These are phyloP conservation scores for Drosophila nikananu DNA, from an alignment of 1,140 invertebrate genomes.

Conservation along the genomic window DNA sequence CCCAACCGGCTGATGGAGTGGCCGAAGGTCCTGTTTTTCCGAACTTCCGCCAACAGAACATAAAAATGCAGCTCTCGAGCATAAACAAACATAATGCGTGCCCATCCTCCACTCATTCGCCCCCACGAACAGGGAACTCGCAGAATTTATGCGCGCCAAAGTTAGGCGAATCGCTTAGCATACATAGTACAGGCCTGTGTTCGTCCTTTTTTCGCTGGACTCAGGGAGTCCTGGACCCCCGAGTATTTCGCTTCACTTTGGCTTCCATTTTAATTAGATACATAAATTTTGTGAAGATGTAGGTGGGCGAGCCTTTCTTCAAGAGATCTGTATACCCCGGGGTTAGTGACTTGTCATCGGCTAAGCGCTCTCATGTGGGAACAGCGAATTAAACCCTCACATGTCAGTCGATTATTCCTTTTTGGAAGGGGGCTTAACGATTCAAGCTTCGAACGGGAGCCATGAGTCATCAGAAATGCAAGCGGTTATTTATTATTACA, in stretches of 20 bases:
- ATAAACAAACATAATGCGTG: conserved; percentile 75
- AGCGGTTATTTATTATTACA: neutral
- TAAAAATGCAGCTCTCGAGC: conserved; percentile 78
- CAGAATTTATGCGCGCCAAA: conserved; percentile 71
- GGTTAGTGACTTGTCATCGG: conserved; percentile 40
- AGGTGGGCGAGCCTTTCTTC: conserved; percentile 20
- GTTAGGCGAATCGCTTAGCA: conserved; percentile 73
- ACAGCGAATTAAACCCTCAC: conserved; percentile 3
- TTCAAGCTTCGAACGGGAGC: neutral
- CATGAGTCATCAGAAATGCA: neutral
- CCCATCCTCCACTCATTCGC: conserved; percentile 22
- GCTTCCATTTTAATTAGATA: conserved; percentile 76
- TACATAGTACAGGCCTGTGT: conserved; percentile 39
- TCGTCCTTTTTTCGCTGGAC: conserved; percentile 10
- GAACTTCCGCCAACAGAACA: conserved; percentile 47
- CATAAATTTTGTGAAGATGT: conserved; percentile 54
- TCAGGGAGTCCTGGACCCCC: conserved; percentile 2
- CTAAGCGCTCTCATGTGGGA: conserved; percentile 14
- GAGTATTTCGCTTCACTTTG: conserved; percentile 27
- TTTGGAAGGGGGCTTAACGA: neutral
- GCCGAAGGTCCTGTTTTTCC: conserved; percentile 18
- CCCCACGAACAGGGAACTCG: conserved; percentile 1
- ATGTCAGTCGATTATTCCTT: conserved; percentile 16
- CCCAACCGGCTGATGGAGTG: conserved; percentile 59
- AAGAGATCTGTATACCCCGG: conserved; percentile 5